A percentile compares a stretch with the other conserved stretches of the same genome.
Conservation (phyloP, 2,113 vertebrate genomes). For the Siniperca chuatsi region DNA sequence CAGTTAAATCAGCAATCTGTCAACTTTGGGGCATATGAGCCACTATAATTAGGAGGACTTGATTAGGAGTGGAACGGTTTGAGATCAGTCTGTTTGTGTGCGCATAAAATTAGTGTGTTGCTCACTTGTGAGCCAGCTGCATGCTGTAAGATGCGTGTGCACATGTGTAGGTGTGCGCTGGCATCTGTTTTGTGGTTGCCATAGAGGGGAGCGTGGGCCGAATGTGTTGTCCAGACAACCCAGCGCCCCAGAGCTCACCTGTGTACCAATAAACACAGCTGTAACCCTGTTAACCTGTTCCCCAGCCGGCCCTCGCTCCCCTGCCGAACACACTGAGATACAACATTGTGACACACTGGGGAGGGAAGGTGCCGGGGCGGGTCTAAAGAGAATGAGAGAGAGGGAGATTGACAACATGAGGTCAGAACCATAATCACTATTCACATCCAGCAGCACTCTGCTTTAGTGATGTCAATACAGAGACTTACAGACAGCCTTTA, state of each 20-base stretch:
- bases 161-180: slow-evolving; percentile 19
- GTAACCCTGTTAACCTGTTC: slow-evolving; percentile 60
- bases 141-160: slow-evolving; percentile 26
- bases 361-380: slow-evolving; percentile 27
- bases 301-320: slow-evolving; percentile 59
- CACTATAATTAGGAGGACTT: slow-evolving; percentile 37
- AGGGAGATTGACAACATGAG: slow-evolving; percentile 20
- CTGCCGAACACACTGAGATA: slow-evolving; percentile 27
- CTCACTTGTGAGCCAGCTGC: slow-evolving; percentile 22
- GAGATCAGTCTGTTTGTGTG: slow-evolving; percentile 5
- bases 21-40: slow-evolving; percentile 27
- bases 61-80: slow-evolving; percentile 26
- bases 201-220: slow-evolving; percentile 54
- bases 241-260: slow-evolving; percentile 78
- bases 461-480: slow-evolving; percentile 7
- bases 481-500: background rate
- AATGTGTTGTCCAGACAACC: slow-evolving; percentile 65
- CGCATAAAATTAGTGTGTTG: background rate
- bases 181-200: slow-evolving; percentile 57
- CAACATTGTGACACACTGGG: slow-evolving; percentile 50
- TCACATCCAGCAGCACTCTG: background rate
- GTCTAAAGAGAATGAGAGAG: slow-evolving; percentile 7
- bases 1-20: slow-evolving; percentile 57
- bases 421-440: slow-evolving; percentile 21
- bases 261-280: slow-evolving; percentile 84